phyloP scores from a whole-genome alignment of 2,888 invertebrate species.

The Luffia ferchaultella region DNA sequence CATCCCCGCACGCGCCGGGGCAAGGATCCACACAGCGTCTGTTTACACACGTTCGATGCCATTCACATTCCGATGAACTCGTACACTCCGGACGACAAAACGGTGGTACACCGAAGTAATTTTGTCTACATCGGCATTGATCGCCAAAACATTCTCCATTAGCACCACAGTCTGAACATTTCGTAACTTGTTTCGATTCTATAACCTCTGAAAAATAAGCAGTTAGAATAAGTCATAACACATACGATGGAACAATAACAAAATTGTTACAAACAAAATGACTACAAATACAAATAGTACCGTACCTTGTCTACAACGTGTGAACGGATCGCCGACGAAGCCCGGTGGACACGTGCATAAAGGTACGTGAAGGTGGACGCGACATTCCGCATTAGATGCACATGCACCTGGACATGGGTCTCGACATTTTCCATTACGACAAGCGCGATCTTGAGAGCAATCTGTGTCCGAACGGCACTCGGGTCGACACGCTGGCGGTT shows the following conservation, averaged over 20 bases:
- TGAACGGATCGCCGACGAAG: constrained; percentile 80
- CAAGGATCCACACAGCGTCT: constrained; percentile 79
- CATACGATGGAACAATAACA: background rate
- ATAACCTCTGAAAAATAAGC: constrained; percentile 27
- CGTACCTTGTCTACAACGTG: constrained; percentile 69
- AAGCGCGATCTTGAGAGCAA: constrained; percentile 70
- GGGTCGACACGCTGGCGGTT: constrained; percentile 80
- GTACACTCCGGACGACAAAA: constrained; percentile 78
- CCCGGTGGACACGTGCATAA: constrained; percentile 75
- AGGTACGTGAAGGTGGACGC: constrained; percentile 78
- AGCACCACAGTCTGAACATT: constrained; percentile 76
- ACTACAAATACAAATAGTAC: background rate
- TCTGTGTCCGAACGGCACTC: constrained; percentile 77
- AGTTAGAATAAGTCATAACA: constrained; percentile 8
- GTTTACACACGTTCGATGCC: constrained; percentile 73
- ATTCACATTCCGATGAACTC: constrained; percentile 74
- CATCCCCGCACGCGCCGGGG: constrained; percentile 77
- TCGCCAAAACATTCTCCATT: constrained; percentile 76
- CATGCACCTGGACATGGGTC: constrained; percentile 82
- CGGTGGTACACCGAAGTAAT: constrained; percentile 76
- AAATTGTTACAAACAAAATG: background rate
- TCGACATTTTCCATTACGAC: constrained; percentile 71
- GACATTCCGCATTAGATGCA: constrained; percentile 76
- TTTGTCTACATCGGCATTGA: constrained; percentile 72
- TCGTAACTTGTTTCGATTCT: constrained; percentile 53